A percentile compares a stretch with the other conserved stretches of the same genome.
phyloP scores from a whole-genome alignment of 2,888 invertebrate species.

The Polymixis flavicincta region DNA sequence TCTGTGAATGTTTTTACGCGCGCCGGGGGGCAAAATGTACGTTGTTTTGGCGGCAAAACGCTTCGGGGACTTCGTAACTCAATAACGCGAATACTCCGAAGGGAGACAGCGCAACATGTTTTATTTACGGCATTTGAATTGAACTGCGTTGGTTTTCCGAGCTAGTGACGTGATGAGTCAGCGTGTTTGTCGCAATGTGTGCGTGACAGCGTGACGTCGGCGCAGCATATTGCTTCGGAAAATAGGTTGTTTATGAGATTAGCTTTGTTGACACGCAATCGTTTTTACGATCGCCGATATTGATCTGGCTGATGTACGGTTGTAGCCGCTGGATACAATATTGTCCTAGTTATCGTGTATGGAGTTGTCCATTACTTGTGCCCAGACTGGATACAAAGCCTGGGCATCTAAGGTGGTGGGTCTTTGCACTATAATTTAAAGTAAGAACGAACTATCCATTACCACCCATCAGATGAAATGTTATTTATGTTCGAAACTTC shows the following conservation, averaged over 20 bases:
- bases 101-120: conserved; percentile 88
- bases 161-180: conserved; percentile 74
- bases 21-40: conserved; percentile 90
- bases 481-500: too few species aligned
- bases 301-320: conserved; percentile 48
- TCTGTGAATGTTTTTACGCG: conserved; percentile 89
- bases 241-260: conserved; percentile 74
- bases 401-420: neutral
- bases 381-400: neutral
- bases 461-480: neutral
- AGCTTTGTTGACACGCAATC: conserved; percentile 75
- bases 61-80: conserved; percentile 89
- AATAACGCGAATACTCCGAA: conserved; percentile 87
- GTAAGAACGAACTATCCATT: neutral
- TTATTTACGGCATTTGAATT: conserved; percentile 90
- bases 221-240: conserved; percentile 72
- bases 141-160: conserved; percentile 83
- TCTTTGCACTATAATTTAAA: conserved; percentile 5
- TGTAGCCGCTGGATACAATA: conserved; percentile 29
- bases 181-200: conserved; percentile 76
- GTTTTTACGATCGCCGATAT: conserved; percentile 57
- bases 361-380: conserved; percentile 21
- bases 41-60: conserved; percentile 91
- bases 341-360: conserved; percentile 36
- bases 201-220: conserved; percentile 78